phyloP scores from a whole-genome alignment of 2,888 invertebrate species.

The Phaonia tiefii region DNA sequence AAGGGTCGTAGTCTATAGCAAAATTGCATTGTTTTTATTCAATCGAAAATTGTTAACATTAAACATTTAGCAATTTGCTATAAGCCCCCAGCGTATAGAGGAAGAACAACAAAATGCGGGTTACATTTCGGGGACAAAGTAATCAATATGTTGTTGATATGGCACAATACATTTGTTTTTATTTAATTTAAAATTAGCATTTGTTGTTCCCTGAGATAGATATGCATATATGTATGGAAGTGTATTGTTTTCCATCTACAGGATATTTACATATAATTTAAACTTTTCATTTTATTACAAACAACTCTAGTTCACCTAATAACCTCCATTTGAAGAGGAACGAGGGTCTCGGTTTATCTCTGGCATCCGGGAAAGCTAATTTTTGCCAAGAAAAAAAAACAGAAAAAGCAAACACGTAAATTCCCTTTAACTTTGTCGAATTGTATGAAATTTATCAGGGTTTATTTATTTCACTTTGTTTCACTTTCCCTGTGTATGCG shows the following conservation, averaged over 20 bases:
- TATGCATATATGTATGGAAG: conserved; percentile 1
- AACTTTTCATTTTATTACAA: conserved; percentile 32
- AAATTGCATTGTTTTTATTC: conserved; percentile 40
- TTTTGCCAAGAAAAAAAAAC: background rate
- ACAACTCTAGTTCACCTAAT: conserved; percentile 44
- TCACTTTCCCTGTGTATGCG: background rate
- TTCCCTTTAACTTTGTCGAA: background rate
- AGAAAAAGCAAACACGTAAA: conserved; percentile 22
- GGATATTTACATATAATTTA: conserved; percentile 57
- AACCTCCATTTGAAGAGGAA: conserved; percentile 44
- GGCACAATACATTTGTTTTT: conserved; percentile 11
- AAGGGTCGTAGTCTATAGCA: conserved; percentile 22
- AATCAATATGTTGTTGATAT: conserved; percentile 29
- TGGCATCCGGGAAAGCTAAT: conserved; percentile 1
- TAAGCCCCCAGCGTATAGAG: conserved; percentile 29
- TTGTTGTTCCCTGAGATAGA: background rate
- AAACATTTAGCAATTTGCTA: conserved; percentile 39
- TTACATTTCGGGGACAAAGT: background rate
- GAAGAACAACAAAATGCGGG: conserved; percentile 48
- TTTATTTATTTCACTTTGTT: background rate
- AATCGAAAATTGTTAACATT: conserved; percentile 46
- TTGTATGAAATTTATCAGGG: conserved; percentile 28
- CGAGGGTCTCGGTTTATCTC: background rate
- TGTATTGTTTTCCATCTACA: conserved; percentile 10
- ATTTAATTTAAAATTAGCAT: conserved; percentile 48